Evolutionary conservation across 2,113 vertebrate species (phyloP), one percentile per base, ranked within the genome.

Genomic region (Oreochromis tanganicae): DNA sequence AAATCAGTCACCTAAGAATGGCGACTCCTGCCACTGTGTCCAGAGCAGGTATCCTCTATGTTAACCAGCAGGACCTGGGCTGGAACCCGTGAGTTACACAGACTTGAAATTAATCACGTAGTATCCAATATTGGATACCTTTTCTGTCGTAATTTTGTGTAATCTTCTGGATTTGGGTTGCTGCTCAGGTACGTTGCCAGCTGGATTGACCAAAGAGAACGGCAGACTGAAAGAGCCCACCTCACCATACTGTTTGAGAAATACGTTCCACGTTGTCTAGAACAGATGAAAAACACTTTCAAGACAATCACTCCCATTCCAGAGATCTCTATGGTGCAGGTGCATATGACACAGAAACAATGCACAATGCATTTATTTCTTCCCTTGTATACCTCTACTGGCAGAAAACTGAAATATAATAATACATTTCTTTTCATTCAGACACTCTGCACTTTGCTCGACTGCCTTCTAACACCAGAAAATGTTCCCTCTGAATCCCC

Each of bases 401-500:
- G 32, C 48, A 86, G 32, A 66, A 89, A 87, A 80, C 36, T 16
- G 6, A 11, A 54, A 52, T 80, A 7, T 81, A 66, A 83, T 68
- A 54, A 43, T 7, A 13, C 9, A 11, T 59, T 57, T 85, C 6
- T 89, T 48, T 52, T 83, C 11, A 2, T 88, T 87, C 59, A 97
- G 96, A 96, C 91, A 68, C 96, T 97, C 88, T 97, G 93, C 87
- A 96, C 94, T 41, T 95, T 98, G 91, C 90, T 96, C 17, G 96
- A 97, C 94, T 97, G 97, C 86, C 95, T 98, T 83, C 88, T 95
- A 16, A 97, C 95, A 48, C 88, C 96, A 87, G 95, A 96, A 92
- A 97, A 96, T 88, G 96, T 96, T 85, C 96, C 97, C 32, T 89
- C 94, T 34, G 97, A 97, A 85, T 97, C 96, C 57, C 94, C 95